Evolutionary conservation across 1,140 invertebrate genomes (phyloP), one percentile per base, ranked within the genome.

Genomic region (Mactra quadrangularis): DNA sequence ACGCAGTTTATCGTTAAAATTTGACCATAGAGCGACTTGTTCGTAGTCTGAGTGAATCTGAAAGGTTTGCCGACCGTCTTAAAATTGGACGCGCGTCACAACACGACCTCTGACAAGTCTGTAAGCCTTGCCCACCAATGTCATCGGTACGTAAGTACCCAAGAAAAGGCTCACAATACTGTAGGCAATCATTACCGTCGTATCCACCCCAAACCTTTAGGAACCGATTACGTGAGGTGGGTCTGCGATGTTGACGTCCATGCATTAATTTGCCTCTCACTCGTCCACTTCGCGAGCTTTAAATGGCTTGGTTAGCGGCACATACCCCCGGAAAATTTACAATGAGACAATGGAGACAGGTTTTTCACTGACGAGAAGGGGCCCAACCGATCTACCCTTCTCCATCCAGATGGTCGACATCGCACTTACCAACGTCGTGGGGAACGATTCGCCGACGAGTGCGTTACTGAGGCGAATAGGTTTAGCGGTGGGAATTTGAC

Each of bases 401-500:
- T 75, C 53, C 55, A 25, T 41, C 55, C 38, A 13, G 71, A 75
- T 27, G 52, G 33, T 60, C n/a, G 71, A 60, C 13, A n/a, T 59
- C 25, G 38, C 41, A n/a, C 41, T 38, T 59, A 60, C n/a, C 52
- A 50, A 59, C 52, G 22, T 50, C 52, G 35, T 57, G 17, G 71
- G 22, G 33, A 75, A 45, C 71, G 71, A 3, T 75, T 59, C 55
- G 53, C 71, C 25, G 71, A 75, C 55, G 38, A n/a, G 1, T 75
- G 71, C 38, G 55, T 75, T 45, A 6, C 2, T 59, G 53, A 75
- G 33, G 3, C 1, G 35, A 31, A 41, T 45, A 57, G 52, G 19
- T 72, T 38, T 57, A 53, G 53, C 53, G 47, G 3, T 47, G 62
- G 62, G 62, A 66, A 66, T 66, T 66, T 45, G 1, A 47, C 6